phyloP scores from a whole-genome alignment of 2,113 vertebrate species.

The Riparia riparia region DNA sequence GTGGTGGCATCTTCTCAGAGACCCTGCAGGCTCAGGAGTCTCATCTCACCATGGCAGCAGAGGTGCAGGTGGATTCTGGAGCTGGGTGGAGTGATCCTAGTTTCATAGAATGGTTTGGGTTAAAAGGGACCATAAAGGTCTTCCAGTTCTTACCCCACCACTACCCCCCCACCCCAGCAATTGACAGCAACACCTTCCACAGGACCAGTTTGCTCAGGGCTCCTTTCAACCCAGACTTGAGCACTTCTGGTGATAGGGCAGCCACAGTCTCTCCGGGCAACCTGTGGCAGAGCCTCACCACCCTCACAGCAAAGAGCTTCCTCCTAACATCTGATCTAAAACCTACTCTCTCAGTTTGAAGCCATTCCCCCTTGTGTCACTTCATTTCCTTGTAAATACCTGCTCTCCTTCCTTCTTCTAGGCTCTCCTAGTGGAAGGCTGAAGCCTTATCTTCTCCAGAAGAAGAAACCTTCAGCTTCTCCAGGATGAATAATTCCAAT shows the following conservation, averaged over 20 bases:
- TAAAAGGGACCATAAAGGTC: neutral
- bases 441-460: neutral
- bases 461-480: neutral
- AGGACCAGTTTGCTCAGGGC: neutral
- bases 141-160: neutral
- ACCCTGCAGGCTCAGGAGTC: neutral
- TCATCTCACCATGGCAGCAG: accelerated
- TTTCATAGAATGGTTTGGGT: neutral
- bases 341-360: neutral
- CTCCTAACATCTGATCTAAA: neutral
- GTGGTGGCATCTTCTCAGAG: neutral
- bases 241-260: neutral
- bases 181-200: neutral
- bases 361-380: neutral
- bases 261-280: neutral
- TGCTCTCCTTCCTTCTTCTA: neutral
- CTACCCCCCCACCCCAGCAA: neutral
- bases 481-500: neutral
- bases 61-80: neutral
- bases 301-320: neutral
- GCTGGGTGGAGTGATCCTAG: neutral
- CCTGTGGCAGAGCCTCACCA: neutral
- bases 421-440: neutral
- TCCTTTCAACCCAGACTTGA: neutral
- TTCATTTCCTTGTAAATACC: accelerated